phyloP scores from a whole-genome alignment of 2,113 vertebrate genomes.

The Piaya cayana region DNA sequence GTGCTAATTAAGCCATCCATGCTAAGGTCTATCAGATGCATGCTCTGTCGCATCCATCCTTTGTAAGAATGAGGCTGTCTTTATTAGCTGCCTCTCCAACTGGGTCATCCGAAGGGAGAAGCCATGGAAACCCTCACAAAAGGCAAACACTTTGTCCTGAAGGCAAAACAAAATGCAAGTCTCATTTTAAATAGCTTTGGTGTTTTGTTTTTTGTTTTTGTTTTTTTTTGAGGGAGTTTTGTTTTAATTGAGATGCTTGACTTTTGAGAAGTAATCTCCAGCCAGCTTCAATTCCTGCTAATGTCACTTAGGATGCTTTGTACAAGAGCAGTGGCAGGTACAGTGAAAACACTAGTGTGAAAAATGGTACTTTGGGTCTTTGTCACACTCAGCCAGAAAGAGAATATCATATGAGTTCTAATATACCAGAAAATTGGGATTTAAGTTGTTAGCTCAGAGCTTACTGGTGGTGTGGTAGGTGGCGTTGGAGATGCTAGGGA shows the following conservation, averaged over 20 bases:
- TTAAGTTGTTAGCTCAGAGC: neutral
- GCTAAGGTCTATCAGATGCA: neutral
- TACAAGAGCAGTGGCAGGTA: neutral
- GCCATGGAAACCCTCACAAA: neutral
- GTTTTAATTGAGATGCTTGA: neutral
- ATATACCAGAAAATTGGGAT: neutral
- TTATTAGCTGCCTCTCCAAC: neutral
- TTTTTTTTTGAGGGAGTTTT: neutral
- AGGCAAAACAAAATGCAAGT: neutral
- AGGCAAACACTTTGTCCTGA: neutral
- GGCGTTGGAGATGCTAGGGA: neutral
- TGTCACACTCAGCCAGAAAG: neutral
- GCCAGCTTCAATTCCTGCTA: neutral
- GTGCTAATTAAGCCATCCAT: neutral
- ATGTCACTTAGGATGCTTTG: rapidly evolving
- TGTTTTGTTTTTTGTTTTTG: neutral
- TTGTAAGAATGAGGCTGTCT: neutral
- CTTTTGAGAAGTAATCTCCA: neutral
- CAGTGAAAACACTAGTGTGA: neutral
- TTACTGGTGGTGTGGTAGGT: neutral
- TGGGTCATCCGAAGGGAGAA: neutral
- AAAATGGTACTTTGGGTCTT: neutral
- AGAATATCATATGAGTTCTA: neutral
- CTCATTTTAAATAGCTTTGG: neutral
- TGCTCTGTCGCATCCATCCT: neutral